Evolutionary conservation across 2,113 vertebrate genomes (phyloP).

Genomic region (Calidris pygmaea): DNA sequence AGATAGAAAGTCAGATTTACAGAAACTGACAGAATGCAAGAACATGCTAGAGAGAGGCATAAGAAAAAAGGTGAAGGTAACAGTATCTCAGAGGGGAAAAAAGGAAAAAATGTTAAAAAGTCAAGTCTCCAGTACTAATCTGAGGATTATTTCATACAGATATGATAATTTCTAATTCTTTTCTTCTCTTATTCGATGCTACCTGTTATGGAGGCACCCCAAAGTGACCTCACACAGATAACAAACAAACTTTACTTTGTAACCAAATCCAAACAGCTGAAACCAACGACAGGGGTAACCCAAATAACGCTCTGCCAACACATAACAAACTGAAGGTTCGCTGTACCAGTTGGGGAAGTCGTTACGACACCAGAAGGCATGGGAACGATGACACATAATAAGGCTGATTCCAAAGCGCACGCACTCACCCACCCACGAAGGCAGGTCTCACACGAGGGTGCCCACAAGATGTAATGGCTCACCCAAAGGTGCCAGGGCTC

Average conservation of each 20-base stretch:
- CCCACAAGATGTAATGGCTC: background rate
- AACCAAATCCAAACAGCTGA: background rate
- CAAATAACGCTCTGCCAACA: too few species aligned
- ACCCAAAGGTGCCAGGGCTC: background rate
- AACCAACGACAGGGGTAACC: background rate
- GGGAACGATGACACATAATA: background rate
- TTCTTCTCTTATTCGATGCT: background rate
- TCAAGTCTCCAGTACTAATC: background rate
- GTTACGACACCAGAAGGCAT: background rate
- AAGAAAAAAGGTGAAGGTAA: background rate
- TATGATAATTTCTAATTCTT: rapidly evolving
- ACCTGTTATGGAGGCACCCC: background rate
- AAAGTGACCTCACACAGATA: background rate
- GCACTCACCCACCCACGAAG: too few species aligned
- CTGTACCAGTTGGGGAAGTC: background rate
- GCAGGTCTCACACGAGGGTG: background rate
- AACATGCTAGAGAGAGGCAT: background rate
- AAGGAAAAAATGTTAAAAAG: rapidly evolving
- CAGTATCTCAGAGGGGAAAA: too few species aligned
- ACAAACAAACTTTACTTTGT: too few species aligned
- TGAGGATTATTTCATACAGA: background rate
- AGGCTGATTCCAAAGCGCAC: background rate
- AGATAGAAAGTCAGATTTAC: background rate
- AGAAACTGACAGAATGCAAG: background rate
- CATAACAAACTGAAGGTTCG: background rate